Conservation (phyloP, 2,888 invertebrate species). For the Rhamphomyia laevipes region DNA sequence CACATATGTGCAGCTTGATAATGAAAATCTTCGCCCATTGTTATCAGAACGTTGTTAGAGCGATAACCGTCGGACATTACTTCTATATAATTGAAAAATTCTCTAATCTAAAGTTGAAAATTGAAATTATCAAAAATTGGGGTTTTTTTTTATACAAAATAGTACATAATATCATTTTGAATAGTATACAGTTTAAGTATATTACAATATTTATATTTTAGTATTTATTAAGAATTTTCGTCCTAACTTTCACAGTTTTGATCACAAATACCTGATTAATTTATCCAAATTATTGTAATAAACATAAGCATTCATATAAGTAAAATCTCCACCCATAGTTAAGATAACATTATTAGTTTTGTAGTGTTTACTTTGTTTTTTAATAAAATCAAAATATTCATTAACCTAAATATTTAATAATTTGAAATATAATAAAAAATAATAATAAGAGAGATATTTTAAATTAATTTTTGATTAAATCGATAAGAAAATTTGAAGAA, state of each 20-base stretch:
- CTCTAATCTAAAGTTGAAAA: constrained; percentile 39
- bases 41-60: constrained; percentile 69
- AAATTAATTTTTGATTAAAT: too few species aligned
- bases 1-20: constrained; percentile 66
- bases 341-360: constrained; percentile 63
- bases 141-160: not conserved
- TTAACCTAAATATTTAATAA: constrained; percentile 32
- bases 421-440: too few species aligned
- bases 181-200: too few species aligned
- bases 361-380: constrained; percentile 45
- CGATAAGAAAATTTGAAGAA: too few species aligned
- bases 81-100: constrained; percentile 44
- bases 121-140: not conserved
- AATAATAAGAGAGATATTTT: too few species aligned
- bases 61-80: constrained; percentile 44
- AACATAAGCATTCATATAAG: constrained; percentile 66
- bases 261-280: constrained; percentile 47
- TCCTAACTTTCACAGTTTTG: too few species aligned
- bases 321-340: constrained; percentile 89
- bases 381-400: constrained; percentile 46
- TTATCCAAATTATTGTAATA: constrained; percentile 80
- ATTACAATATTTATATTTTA: too few species aligned
- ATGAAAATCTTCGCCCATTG: constrained; percentile 90
- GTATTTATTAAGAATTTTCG: too few species aligned
- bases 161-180: too few species aligned